These are phyloP conservation scores for Subanguina moxae DNA, from an alignment of 1,140 invertebrate species.

Conservation along the genomic window DNA sequence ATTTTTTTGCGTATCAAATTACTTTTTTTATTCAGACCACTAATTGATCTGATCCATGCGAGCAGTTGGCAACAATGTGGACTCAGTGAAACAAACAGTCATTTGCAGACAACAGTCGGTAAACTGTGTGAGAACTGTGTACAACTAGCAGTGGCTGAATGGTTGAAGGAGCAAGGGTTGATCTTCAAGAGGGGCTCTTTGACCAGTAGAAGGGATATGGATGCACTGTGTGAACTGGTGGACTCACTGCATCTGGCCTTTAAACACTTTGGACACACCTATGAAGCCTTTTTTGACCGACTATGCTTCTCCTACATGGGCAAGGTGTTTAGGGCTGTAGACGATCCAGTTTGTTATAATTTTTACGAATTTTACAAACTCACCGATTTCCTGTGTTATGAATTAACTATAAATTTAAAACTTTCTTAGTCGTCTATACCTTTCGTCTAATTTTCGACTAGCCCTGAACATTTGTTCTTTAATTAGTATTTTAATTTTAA, in stretches of 20 bases:
- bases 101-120: constrained; percentile 6
- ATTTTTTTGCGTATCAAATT: too few species aligned
- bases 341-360: constrained; percentile 28
- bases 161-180: constrained; percentile 22
- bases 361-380: neutral
- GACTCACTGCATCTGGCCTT: constrained; percentile 25
- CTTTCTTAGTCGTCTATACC: too few species aligned
- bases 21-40: too few species aligned
- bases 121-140: constrained; percentile 15
- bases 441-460: too few species aligned
- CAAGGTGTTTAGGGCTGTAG: constrained; percentile 19
- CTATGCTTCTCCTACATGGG: constrained; percentile 24
- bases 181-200: neutral
- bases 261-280: constrained; percentile 1
- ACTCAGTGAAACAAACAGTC: neutral
- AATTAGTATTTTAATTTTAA: too few species aligned
- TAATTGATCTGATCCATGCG: constrained; percentile 15
- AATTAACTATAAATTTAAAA: too few species aligned
- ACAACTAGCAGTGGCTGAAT: constrained; percentile 18
- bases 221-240: constrained; percentile 22
- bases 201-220: neutral
- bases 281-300: constrained; percentile 28
- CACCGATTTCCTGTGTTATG: neutral
- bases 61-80: constrained; percentile 25
- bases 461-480: too few species aligned